A percentile compares a stretch with the other conserved stretches of the same genome.
phyloP scores from a whole-genome alignment of 2,113 vertebrate species.

The Enhydra lutris region DNA sequence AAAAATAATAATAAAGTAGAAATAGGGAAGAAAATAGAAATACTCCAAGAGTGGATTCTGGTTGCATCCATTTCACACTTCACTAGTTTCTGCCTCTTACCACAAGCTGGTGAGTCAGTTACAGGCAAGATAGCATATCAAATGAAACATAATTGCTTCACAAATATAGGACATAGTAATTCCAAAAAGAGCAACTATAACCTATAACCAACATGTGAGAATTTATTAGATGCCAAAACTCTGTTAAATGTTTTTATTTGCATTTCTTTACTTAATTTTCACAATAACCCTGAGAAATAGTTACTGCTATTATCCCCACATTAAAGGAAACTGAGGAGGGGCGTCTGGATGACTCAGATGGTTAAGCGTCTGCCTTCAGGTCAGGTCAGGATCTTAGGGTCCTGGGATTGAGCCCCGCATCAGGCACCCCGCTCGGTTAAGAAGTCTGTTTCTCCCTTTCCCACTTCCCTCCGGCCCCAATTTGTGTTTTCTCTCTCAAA shows the following conservation, averaged over 20 bases:
- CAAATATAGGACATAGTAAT: not conserved
- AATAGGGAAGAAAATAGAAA: not conserved
- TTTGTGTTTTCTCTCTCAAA: not conserved
- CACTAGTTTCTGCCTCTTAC: not conserved
- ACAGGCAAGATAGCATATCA: not conserved
- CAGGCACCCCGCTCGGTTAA: not conserved
- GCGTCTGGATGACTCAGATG: not conserved
- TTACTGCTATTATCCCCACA: not conserved
- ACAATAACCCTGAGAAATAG: not conserved
- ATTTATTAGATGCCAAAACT: not conserved
- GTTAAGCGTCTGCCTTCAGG: not conserved
- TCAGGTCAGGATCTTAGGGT: not conserved
- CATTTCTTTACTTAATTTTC: not conserved
- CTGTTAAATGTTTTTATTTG: not conserved
- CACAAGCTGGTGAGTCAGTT: not conserved
- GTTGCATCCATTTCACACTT: not conserved
- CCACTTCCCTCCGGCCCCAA: not conserved
- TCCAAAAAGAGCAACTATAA: not conserved
- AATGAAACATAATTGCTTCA: not conserved
- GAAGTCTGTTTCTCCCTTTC: not conserved
- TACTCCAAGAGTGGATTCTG: not conserved
- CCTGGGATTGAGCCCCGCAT: not conserved
- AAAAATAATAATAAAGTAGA: not conserved
- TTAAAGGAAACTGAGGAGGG: not conserved
- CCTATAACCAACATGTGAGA: not conserved